Evolutionary conservation across 2,113 vertebrate genomes (phyloP).

Genomic region (Leucoraja erinaceus): DNA sequence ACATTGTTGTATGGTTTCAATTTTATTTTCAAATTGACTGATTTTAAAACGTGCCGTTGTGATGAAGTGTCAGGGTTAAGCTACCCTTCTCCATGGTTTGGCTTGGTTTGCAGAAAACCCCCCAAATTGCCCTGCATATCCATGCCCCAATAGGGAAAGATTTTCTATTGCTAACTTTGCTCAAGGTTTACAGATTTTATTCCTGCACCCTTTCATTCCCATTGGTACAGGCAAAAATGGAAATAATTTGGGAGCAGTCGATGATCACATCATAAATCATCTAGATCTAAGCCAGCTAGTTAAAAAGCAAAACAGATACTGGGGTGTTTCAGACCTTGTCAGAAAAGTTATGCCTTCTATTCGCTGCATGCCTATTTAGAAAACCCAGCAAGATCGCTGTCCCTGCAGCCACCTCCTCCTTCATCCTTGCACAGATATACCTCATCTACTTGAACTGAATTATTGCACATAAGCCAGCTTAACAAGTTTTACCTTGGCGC

Average conservation of each 20-base stretch:
- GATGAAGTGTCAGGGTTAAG: not conserved
- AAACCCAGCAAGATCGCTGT: not conserved
- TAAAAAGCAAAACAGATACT: not conserved
- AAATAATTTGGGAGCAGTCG: not conserved
- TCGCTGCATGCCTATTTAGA: not conserved
- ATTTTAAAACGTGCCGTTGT: not conserved
- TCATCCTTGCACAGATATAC: not conserved
- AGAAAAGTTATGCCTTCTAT: not conserved
- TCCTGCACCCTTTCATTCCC: not conserved
- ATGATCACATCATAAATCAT: not conserved
- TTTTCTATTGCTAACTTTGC: conserved; percentile 1
- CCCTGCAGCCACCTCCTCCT: not conserved
- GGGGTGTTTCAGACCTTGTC: not conserved
- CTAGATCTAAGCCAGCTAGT: not conserved
- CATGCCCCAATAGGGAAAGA: not conserved
- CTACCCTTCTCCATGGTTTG: not conserved
- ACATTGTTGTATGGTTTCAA: not conserved
- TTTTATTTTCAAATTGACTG: conserved; percentile 3
- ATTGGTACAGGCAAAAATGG: not conserved
- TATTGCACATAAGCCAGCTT: not conserved
- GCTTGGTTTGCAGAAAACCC: not conserved
- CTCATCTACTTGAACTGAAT: not conserved
- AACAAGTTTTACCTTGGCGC: not conserved
- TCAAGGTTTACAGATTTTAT: not conserved
- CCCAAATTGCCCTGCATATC: not conserved